Percentiles rank a stretch among this genome's conserved stretches.
Evolutionary conservation across 2,113 vertebrate species (phyloP).

Genomic region (Paradisaea rubra): DNA sequence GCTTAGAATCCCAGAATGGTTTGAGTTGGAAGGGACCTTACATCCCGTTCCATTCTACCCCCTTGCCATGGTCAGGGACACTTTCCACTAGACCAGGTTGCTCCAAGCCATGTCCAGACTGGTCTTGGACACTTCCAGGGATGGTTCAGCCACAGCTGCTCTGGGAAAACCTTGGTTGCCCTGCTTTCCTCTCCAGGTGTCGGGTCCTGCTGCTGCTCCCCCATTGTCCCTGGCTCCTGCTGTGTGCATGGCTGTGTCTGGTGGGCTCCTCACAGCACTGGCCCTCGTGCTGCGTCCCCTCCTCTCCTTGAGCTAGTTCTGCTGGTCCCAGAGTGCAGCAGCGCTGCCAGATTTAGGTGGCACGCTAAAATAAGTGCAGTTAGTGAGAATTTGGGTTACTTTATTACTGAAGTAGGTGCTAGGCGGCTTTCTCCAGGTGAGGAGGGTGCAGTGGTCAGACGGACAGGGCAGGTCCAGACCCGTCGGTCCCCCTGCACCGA

Average conservation of each 20-base stretch:
- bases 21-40: background rate
- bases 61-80: background rate
- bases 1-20: background rate
- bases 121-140: background rate
- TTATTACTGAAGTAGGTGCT: background rate
- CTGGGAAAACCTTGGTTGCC: background rate
- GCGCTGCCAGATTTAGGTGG: background rate
- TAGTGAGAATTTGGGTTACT: background rate
- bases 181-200: background rate
- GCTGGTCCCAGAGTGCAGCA: background rate
- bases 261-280: background rate
- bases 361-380: background rate
- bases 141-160: background rate
- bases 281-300: background rate
- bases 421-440: background rate
- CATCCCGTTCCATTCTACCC: background rate
- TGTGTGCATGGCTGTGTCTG: accelerated
- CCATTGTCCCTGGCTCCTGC: accelerated
- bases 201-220: background rate
- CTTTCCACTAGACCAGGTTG: background rate
- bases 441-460: background rate
- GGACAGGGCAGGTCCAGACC: background rate
- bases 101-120: background rate
- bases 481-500: accelerated
- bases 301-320: slow-evolving; percentile 53